Evolutionary conservation across 2,888 invertebrate species (phyloP).

Genomic region (Drosophila siamana): DNA sequence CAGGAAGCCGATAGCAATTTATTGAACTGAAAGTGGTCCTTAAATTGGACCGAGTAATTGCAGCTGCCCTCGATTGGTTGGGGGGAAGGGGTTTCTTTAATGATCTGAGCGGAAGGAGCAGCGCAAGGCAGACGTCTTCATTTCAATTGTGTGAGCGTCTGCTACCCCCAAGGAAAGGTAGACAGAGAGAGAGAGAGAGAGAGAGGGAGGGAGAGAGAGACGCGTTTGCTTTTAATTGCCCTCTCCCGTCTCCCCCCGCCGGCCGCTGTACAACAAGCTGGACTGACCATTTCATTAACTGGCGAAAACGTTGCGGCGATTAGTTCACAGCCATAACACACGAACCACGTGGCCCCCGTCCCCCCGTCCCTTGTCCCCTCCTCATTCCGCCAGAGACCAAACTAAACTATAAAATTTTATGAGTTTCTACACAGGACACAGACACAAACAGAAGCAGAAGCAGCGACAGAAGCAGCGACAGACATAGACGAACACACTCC

Average conservation of each 20-base stretch:
- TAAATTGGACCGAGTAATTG: conserved; percentile 7
- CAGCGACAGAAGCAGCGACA: conserved; percentile 1
- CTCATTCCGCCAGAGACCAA: conserved; percentile 44
- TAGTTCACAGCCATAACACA: conserved; percentile 79
- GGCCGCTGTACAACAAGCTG: conserved; percentile 25
- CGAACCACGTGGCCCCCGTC: conserved; percentile 24
- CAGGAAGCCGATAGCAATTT: background rate
- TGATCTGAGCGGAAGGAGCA: conserved; percentile 4
- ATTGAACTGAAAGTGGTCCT: background rate
- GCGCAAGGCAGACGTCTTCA: conserved; percentile 57
- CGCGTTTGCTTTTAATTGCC: conserved; percentile 64
- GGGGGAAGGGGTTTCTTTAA: conserved; percentile 16
- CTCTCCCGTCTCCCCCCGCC: background rate
- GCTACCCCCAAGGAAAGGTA: conserved; percentile 13
- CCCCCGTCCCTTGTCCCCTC: background rate
- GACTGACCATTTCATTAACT: conserved; percentile 75
- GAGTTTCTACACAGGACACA: conserved; percentile 67
- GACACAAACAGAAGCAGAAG: conserved; percentile 13
- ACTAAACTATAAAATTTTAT: conserved; percentile 77
- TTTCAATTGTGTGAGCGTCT: conserved; percentile 44
- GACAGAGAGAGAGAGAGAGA: conserved; percentile 3
- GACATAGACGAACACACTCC: conserved; percentile 24
- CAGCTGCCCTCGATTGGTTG: background rate
- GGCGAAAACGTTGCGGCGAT: conserved; percentile 73
- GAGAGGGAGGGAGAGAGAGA: conserved; percentile 28